phyloP scores from a whole-genome alignment of 2,888 invertebrate species.

The Leptinotarsa haldemani region DNA sequence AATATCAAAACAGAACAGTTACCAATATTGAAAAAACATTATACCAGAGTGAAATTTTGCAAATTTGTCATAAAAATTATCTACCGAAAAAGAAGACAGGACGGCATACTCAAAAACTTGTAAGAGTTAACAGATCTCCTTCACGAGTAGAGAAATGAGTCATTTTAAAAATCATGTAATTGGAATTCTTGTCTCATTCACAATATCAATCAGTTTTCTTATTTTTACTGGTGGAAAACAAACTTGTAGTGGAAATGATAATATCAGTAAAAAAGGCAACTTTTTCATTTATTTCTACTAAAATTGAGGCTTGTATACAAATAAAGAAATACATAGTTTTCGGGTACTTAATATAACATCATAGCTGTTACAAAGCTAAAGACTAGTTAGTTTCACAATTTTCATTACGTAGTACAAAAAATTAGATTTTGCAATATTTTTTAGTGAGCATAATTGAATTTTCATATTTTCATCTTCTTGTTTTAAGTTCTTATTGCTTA shows the following conservation, averaged over 20 bases:
- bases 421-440: conserved; percentile 34
- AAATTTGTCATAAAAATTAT: too few species aligned
- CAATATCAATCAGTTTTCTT: too few species aligned
- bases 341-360: conserved; percentile 39
- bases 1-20: too few species aligned
- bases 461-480: conserved; percentile 26
- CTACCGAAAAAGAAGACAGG: too few species aligned
- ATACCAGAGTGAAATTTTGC: too few species aligned
- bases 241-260: not conserved
- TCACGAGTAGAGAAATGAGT: too few species aligned
- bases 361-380: conserved; percentile 59
- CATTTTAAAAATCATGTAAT: too few species aligned
- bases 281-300: conserved; percentile 62
- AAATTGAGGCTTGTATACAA: conserved; percentile 59
- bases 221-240: too few species aligned
- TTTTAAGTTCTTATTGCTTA: conserved; percentile 41
- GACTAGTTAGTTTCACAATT: conserved; percentile 59
- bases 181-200: too few species aligned
- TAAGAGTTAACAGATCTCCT: too few species aligned
- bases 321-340: conserved; percentile 45
- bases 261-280: conserved; percentile 60
- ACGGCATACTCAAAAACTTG: too few species aligned
- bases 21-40: too few species aligned
- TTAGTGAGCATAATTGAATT: conserved; percentile 57
- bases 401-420: conserved; percentile 42